A percentile compares a stretch with the other conserved stretches of the same genome.
These are phyloP conservation scores for Pherbina coryleti DNA, from an alignment of 2,888 invertebrate genomes.

Conservation along the genomic window DNA sequence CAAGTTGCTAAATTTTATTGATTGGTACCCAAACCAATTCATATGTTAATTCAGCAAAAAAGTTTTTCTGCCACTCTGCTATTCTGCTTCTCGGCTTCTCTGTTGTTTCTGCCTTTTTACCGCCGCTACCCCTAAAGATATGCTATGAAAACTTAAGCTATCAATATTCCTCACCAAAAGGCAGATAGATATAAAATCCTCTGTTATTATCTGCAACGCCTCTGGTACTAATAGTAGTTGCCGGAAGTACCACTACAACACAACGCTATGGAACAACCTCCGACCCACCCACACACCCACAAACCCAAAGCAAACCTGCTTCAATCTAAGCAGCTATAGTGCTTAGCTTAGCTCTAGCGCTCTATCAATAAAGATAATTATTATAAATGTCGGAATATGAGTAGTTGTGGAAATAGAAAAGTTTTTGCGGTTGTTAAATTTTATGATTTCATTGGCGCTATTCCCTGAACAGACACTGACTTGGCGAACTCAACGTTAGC, in stretches of 20 bases:
- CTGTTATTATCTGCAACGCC: conserved; percentile 17
- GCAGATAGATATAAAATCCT: neutral
- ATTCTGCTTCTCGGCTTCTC: too few relatives aligned
- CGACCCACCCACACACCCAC: neutral
- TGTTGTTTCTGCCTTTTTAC: too few relatives aligned
- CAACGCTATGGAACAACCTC: neutral
- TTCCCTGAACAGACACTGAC: neutral
- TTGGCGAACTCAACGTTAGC: too few relatives aligned
- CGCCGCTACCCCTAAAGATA: neutral
- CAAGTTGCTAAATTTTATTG: neutral
- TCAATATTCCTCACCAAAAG: neutral
- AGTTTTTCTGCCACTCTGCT: neutral
- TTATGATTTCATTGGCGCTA: conserved; percentile 31
- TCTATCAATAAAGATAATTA: conserved; percentile 28
- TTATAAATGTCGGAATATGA: conserved; percentile 24
- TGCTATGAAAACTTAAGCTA: neutral
- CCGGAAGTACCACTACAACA: neutral
- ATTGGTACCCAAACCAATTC: conserved; percentile 14
- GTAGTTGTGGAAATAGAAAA: conserved; percentile 19
- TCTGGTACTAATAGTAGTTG: neutral
- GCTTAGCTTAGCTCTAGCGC: neutral
- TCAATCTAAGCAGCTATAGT: neutral
- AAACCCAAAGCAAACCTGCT: neutral
- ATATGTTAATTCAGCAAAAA: conserved; percentile 10
- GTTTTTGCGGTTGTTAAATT: conserved; percentile 32